Conservation (phyloP, 2,797 vertebrate genomes). For the Hoplostethus atlanticus region DNA sequence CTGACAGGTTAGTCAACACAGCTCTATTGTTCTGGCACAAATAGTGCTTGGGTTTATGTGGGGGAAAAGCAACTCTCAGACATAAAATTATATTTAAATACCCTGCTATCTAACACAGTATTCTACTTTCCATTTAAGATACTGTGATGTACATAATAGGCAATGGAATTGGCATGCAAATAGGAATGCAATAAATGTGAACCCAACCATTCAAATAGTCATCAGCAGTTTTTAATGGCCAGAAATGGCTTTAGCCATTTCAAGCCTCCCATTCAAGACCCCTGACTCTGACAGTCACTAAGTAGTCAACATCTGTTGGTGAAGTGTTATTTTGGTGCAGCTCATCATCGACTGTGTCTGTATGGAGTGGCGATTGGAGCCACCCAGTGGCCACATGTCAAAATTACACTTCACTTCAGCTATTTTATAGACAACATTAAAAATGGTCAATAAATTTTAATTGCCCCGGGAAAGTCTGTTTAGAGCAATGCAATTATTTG, state of each 20-base stretch:
- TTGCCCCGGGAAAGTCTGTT: slow-evolving; percentile 16
- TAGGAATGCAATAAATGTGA: background rate
- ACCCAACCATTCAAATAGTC: background rate
- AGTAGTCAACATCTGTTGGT: slow-evolving; percentile 77
- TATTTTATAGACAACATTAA: slow-evolving; percentile 39
- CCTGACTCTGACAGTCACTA: slow-evolving; percentile 48
- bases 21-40: background rate
- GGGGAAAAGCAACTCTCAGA: too few relatives aligned
- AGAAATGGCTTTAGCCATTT: slow-evolving; percentile 42
- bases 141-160: background rate
- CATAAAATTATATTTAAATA: too few relatives aligned
- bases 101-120: background rate
- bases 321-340: slow-evolving; percentile 65
- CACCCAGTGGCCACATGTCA: slow-evolving; percentile 70
- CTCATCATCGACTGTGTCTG: slow-evolving; percentile 13
- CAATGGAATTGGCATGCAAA: background rate
- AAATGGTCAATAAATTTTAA: slow-evolving; percentile 50
- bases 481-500: slow-evolving; percentile 22
- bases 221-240: slow-evolving; percentile 11
- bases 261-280: slow-evolving; percentile 52
- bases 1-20: slow-evolving; percentile 70
- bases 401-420: slow-evolving; percentile 43
- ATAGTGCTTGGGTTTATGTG: too few relatives aligned
- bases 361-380: slow-evolving; percentile 59
- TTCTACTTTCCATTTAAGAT: background rate